These are phyloP conservation scores for Myiotriccus ornatus DNA, from an alignment of 2,797 vertebrate species.

Conservation along the genomic window DNA sequence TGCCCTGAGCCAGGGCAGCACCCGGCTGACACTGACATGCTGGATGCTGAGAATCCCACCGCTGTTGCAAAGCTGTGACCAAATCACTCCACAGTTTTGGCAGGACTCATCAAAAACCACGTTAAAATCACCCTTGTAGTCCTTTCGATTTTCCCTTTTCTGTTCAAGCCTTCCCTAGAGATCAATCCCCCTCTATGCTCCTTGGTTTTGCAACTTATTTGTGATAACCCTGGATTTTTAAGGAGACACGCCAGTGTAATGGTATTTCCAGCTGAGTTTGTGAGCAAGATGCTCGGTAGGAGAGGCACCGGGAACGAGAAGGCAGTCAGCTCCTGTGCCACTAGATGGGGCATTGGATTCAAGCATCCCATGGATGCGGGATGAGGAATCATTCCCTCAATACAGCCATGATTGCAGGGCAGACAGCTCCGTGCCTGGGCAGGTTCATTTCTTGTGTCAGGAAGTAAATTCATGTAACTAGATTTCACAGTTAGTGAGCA, in stretches of 20 bases:
- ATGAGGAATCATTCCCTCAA: not conserved
- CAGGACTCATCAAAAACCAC: not conserved
- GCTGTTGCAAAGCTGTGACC: not conserved
- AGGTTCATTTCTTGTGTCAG: not conserved
- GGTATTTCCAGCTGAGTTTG: not conserved
- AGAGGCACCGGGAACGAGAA: not conserved
- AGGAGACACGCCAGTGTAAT: not conserved
- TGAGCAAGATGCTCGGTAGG: fast-evolving
- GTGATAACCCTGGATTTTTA: not conserved
- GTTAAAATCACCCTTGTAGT: not conserved
- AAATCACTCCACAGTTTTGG: not conserved
- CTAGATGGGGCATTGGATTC: conserved; percentile 50
- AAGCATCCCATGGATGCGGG: not conserved
- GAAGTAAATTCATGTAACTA: not conserved
- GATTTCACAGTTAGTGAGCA: not conserved
- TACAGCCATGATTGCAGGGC: not conserved
- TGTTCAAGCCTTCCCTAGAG: not conserved
- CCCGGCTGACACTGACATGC: not conserved
- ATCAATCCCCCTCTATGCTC: not conserved
- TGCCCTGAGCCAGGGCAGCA: not conserved
- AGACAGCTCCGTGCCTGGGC: fast-evolving
- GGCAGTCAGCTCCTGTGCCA: conserved; percentile 8
- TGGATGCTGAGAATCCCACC: not conserved
- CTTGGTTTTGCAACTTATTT: not conserved
- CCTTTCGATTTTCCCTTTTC: not conserved